phyloP scores from a whole-genome alignment of 2,113 vertebrate genomes.

The Halcyon senegalensis region DNA sequence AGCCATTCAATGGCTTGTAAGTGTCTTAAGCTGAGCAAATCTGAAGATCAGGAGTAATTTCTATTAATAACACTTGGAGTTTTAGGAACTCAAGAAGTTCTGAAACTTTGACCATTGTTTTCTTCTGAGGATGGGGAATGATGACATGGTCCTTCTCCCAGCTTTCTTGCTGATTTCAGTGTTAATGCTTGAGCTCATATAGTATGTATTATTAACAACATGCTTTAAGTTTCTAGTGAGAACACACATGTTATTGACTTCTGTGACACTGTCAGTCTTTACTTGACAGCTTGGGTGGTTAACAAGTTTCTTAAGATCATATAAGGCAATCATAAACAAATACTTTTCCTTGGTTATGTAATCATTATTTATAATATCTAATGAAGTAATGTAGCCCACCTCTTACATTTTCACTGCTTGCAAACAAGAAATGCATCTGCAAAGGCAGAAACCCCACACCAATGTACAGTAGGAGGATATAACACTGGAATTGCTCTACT shows the following conservation, averaged over 20 bases:
- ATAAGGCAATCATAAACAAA: background rate
- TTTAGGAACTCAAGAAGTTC: background rate
- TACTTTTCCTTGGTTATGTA: background rate
- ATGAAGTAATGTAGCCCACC: background rate
- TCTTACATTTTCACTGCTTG: background rate
- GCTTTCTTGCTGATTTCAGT: background rate
- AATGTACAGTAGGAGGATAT: background rate
- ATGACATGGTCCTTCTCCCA: background rate
- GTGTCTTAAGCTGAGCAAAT: background rate
- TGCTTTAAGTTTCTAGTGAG: background rate
- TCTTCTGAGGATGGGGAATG: background rate
- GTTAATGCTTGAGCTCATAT: background rate
- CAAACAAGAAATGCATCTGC: background rate
- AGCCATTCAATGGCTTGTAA: background rate
- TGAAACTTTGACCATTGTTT: background rate
- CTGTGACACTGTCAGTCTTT: background rate
- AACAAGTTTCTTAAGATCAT: background rate
- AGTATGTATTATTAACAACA: background rate
- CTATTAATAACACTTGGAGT: background rate
- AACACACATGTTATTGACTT: background rate
- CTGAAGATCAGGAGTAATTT: background rate
- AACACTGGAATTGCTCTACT: background rate
- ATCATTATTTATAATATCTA: background rate
- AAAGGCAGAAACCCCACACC: background rate
- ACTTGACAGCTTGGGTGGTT: background rate